phyloP scores from a whole-genome alignment of 2,888 invertebrate genomes.

The Chloroclystis v-ata region DNA sequence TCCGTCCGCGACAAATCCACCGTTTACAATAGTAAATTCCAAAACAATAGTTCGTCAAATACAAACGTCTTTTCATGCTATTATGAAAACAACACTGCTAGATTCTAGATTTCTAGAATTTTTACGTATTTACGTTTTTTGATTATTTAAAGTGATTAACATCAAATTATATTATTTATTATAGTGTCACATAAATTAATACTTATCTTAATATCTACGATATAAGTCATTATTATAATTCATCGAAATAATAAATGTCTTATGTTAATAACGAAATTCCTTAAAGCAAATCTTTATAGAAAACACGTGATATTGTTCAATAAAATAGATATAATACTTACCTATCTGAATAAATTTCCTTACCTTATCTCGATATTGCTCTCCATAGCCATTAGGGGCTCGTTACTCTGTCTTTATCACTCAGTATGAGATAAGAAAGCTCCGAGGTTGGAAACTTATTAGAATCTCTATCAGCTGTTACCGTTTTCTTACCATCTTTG shows the following conservation, averaged over 20 bases:
- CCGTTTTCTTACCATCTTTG: constrained; percentile 11
- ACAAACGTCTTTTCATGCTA: not conserved
- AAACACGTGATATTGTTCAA: not conserved
- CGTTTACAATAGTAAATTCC: constrained; percentile 43
- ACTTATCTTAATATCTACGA: no score
- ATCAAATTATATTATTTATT: no score
- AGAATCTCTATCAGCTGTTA: constrained; percentile 15
- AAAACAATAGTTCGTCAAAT: constrained; percentile 54
- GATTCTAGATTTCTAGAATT: no score
- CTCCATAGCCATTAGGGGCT: not conserved
- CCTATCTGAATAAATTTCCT: not conserved
- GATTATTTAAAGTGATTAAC: no score
- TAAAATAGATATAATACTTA: not conserved
- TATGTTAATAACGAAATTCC: not conserved
- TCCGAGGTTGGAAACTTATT: constrained; percentile 13
- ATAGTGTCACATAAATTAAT: no score
- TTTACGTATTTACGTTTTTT: no score
- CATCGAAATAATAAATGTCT: no score
- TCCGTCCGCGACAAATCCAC: constrained; percentile 41
- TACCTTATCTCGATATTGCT: not conserved
- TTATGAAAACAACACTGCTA: no score
- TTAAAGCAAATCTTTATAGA: not conserved
- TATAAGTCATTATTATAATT: no score
- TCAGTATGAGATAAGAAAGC: constrained; percentile 10
- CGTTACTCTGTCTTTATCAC: not conserved